Evolutionary conservation across 2,888 invertebrate genomes (phyloP).

Genomic region (Nebria salina): DNA sequence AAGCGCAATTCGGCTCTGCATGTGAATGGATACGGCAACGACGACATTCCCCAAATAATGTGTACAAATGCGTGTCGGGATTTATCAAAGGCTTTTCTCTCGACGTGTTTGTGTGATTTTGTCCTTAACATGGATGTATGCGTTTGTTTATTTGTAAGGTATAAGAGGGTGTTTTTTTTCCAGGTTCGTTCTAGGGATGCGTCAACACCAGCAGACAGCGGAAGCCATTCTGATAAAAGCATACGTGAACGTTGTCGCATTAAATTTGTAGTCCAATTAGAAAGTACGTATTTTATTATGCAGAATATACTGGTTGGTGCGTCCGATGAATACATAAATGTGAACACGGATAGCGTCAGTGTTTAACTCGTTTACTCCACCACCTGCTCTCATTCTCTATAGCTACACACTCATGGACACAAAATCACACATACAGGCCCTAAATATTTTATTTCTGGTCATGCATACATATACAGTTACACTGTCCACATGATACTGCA

Average conservation of each 20-base stretch:
- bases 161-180: background rate
- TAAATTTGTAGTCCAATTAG: slow-evolving; percentile 45
- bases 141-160: slow-evolving; percentile 19
- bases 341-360: slow-evolving; percentile 5
- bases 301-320: slow-evolving; percentile 40
- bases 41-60: background rate
- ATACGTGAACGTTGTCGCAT: slow-evolving; percentile 18
- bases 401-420: background rate
- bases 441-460: background rate
- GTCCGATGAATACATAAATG: slow-evolving; percentile 43
- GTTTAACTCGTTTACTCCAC: background rate
- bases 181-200: background rate
- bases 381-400: background rate
- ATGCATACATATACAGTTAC: background rate
- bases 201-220: background rate
- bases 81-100: slow-evolving; percentile 29
- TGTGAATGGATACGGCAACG: background rate
- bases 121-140: slow-evolving; percentile 7
- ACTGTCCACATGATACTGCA: no score
- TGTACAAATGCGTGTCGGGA: slow-evolving; percentile 19
- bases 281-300: slow-evolving; percentile 44
- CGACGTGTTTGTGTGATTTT: slow-evolving; percentile 30
- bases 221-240: slow-evolving; percentile 3
- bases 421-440: background rate
- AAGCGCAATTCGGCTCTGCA: background rate